These are phyloP conservation scores for Heliconius sara DNA, from an alignment of 2,888 invertebrate species.

Conservation along the genomic window DNA sequence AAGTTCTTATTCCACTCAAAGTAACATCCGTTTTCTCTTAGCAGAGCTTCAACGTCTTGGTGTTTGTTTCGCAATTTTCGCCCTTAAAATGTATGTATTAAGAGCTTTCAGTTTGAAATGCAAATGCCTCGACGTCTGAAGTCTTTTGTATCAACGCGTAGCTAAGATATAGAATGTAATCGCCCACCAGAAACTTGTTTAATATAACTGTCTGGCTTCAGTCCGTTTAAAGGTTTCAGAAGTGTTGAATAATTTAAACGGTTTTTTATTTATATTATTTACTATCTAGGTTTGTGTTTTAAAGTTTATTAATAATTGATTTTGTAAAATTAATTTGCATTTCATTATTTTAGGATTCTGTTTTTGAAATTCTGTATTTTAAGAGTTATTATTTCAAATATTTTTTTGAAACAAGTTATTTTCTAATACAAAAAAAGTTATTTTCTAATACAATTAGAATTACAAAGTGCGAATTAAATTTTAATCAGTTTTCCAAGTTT, in stretches of 20 bases:
- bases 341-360: no score
- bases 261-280: not conserved
- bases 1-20: conserved; percentile 81
- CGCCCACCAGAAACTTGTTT: conserved; percentile 43
- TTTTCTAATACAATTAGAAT: no score
- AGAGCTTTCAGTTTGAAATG: conserved; percentile 54
- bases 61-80: conserved; percentile 42
- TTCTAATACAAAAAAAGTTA: no score
- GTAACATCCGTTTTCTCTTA: conserved; percentile 79
- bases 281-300: not conserved
- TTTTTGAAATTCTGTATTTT: not conserved
- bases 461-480: not conserved
- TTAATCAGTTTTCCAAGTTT: not conserved
- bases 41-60: conserved; percentile 68
- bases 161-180: conserved; percentile 57
- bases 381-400: no score
- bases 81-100: conserved; percentile 51
- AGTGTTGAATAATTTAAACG: conserved; percentile 13
- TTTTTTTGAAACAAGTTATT: no score
- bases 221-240: conserved; percentile 28
- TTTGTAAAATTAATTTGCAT: no score
- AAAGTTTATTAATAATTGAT: not conserved
- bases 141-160: conserved; percentile 60
- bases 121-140: conserved; percentile 54
- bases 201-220: conserved; percentile 30